Percentiles rank a stretch among this genome's conserved stretches.
phyloP scores from a whole-genome alignment of 2,888 invertebrate genomes.

The Dinocampus coccinellae region DNA sequence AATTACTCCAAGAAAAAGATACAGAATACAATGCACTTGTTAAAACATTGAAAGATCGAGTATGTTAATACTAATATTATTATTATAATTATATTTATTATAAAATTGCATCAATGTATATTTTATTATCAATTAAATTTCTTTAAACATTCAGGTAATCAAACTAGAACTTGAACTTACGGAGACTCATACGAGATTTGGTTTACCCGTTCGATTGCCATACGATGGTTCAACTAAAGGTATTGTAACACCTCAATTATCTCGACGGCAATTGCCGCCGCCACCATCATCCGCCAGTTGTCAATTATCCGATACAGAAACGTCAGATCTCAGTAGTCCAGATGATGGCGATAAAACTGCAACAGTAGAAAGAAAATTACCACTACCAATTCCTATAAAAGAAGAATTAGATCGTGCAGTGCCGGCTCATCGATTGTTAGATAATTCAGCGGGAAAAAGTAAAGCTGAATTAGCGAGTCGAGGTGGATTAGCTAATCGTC shows the following conservation, averaged over 20 bases:
- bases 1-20: conserved; percentile 88
- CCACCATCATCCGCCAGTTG: conserved; percentile 69
- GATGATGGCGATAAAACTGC: conserved; percentile 83
- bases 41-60: conserved; percentile 89
- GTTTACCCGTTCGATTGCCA: conserved; percentile 85
- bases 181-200: conserved; percentile 91
- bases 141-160: conserved; percentile 57
- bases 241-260: conserved; percentile 82
- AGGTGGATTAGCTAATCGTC: conserved; percentile 81
- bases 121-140: not conserved
- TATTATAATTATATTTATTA: conserved; percentile 10
- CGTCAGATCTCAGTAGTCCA: conserved; percentile 83
- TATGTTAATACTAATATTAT: too few relatives aligned
- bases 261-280: conserved; percentile 80
- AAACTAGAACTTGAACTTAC: conserved; percentile 64
- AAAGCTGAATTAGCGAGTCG: conserved; percentile 89
- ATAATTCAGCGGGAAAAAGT: conserved; percentile 86
- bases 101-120: not conserved
- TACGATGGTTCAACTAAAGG: conserved; percentile 83
- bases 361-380: conserved; percentile 80
- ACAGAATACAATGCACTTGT: conserved; percentile 88
- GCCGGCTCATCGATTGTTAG: conserved; percentile 88
- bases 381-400: conserved; percentile 66
- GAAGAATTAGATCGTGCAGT: conserved; percentile 89
- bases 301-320: conserved; percentile 83